These are phyloP conservation scores for Penaeus chinensis DNA, from an alignment of 1,140 invertebrate species.

Conservation along the genomic window DNA sequence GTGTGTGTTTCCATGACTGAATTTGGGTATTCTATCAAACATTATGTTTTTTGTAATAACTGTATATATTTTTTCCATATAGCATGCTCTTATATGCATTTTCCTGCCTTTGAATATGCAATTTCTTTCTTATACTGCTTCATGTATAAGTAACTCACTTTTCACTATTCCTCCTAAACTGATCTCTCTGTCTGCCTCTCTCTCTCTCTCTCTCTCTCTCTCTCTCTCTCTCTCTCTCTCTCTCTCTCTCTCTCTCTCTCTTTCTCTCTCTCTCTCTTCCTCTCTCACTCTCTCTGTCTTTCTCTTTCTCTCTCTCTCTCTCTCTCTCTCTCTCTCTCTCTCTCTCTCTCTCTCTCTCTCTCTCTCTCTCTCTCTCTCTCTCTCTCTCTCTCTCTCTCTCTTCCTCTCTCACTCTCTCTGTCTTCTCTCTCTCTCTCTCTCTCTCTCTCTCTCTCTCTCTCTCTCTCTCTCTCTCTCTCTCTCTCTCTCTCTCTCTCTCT, in stretches of 20 bases:
- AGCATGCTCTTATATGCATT: no score
- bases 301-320: not conserved
- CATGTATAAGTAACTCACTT: no score
- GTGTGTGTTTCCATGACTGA: no score
- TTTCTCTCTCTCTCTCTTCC: not conserved
- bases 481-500: not conserved
- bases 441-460: not conserved
- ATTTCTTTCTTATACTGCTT: no score
- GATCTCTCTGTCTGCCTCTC: no score
- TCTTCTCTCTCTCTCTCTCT: not conserved
- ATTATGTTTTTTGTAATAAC: no score
- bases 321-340: no score
- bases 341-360: not conserved
- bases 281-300: no score
- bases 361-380: not conserved
- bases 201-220: not conserved
- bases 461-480: slow-evolving; percentile 25
- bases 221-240: not conserved
- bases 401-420: not conserved
- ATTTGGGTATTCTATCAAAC: no score
- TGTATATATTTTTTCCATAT: no score
- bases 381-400: not conserved
- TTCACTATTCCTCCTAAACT: no score
- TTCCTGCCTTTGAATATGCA: no score
- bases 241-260: slow-evolving; percentile 25